Evolutionary conservation across 2,888 invertebrate genomes (phyloP).

Genomic region (Diogma glabrata): DNA sequence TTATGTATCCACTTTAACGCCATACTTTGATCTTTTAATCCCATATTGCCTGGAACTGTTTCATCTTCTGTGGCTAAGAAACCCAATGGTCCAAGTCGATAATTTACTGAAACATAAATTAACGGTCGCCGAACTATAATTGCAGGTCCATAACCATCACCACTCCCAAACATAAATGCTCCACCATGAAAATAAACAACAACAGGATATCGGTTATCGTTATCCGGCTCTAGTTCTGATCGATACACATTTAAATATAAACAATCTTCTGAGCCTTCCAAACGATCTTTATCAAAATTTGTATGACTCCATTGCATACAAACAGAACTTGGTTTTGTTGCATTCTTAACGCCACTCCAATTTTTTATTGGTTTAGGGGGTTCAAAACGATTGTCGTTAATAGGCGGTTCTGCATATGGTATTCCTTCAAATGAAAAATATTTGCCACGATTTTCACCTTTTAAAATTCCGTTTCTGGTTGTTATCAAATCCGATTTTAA

Average conservation of each 20-base stretch:
- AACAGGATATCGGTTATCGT: slow-evolving; percentile 43
- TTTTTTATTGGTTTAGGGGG: slow-evolving; percentile 23
- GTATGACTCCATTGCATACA: slow-evolving; percentile 54
- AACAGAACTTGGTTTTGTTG: slow-evolving; percentile 42
- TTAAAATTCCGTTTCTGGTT: slow-evolving; percentile 24
- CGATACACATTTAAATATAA: slow-evolving; percentile 52
- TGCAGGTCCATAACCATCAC: slow-evolving; percentile 41
- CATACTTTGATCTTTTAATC: slow-evolving; percentile 59
- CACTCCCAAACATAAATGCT: slow-evolving; percentile 55
- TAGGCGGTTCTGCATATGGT: slow-evolving; percentile 54
- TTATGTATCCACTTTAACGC: slow-evolving; percentile 58
- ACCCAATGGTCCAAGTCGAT: slow-evolving; percentile 60
- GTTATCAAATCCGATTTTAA: slow-evolving; percentile 14
- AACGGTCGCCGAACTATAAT: slow-evolving; percentile 51
- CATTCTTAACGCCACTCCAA: slow-evolving; percentile 41
- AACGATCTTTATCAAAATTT: slow-evolving; percentile 21
- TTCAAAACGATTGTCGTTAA: slow-evolving; percentile 50
- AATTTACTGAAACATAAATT: slow-evolving; percentile 56
- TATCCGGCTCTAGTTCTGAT: slow-evolving; percentile 45
- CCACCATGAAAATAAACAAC: slow-evolving; percentile 56
- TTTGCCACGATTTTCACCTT: too few species aligned
- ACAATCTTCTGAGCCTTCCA: slow-evolving; percentile 53
- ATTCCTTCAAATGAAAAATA: too few species aligned
- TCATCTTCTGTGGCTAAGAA: slow-evolving; percentile 64
- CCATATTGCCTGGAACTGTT: slow-evolving; percentile 56